Evolutionary conservation across 2,113 vertebrate species (phyloP), one percentile per base, ranked within the genome.

Genomic region (Brienomyrus longianalis): DNA sequence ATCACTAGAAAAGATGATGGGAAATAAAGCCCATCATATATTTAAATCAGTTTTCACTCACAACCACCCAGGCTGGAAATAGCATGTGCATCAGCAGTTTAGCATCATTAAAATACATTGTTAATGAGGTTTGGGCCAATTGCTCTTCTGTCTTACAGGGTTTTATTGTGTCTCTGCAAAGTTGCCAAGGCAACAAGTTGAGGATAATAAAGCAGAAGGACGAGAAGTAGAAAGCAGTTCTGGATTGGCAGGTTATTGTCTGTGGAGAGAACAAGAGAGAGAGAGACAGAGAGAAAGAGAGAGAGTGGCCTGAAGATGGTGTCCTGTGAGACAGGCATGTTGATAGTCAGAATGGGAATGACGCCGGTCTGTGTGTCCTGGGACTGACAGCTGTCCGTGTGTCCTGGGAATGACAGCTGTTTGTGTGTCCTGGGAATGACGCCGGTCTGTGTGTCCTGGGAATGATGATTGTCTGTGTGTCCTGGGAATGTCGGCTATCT

Each of bases 131-230:
- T 27, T 84, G 89, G 89, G 80, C 27, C 19, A 59, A 84, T 83
- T 89, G 77, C 52, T 10, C 51, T 52, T 54, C 13, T 87, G 27
- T 89, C 89, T 89, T 89, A 62, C 27, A 31, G 52, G 35, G 52
- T 80, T 89, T 85, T 89, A 89, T 89, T 89, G 77, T 89, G 52
- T 89, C 80, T 59, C 88, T 35, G 39, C 54, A 13, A 52, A 87
- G 88, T 90, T 92, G 90, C 90, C 90, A 90, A 83, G 90, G 92
- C 48, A 92, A 92, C 92, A 91, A 27, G 89, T 90, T 91, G 90
- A 87, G 70, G 62, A 80, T 43, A 84, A 88, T 83, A 85, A 74
- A 70, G 87, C 62, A 31, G 27, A 70, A 70, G 62, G 62, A 31
- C 27, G 3, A 31, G 43, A 88, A 83, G 56, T 85, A 39, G 77